Base-by-base conservation (phyloP, 2,888 invertebrate species). In the Polymixis lichenea region DNA sequence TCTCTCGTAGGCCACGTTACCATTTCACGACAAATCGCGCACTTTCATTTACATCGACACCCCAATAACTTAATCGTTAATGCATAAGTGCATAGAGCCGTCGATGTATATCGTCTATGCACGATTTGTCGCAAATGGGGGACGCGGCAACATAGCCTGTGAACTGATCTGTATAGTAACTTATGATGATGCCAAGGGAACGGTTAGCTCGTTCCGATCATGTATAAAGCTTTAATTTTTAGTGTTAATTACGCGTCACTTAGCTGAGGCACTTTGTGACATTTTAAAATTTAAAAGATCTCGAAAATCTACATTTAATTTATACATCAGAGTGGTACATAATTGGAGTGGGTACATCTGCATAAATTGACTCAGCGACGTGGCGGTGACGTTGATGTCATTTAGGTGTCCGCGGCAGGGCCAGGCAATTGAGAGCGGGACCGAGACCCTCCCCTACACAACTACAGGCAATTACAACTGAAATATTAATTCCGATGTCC, bases 131-230 rank as follows among this genome's bases (percentile, higher is more conserved):
- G 86, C 64, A 60, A 75, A 72, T 49, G 17, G 25, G 25, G 25
- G 7, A 67, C 77, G 77, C 49, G 77, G 78, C 73, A 67, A 84
- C 88, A 89, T 88, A 85, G 85, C 82, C 80, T 88, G 90, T 92
- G 92, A 92, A 92, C 91, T 91, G 78, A 88, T 92, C 92, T 92
- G 92, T 91, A 88, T 89, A 85, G 79, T 65, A 83, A 79, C 64
- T 74, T 88, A 88, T 88, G 86, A 89, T 83, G 84, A 88, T 85
- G 88, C 83, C 85, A 86, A 88, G 84, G 84, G 76, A 77, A 83
- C 78, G 75, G 75, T 55, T 77, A 69, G 56, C 55, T 53, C 69
- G 82, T 84, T 78, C 77, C 71, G 69, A 77, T 83, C 58, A 80
- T 82, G 82, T 88, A 83, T 86, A 70, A 86, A 89, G 89, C 89